These are phyloP conservation scores for Psittacula echo DNA, from an alignment of 2,797 vertebrate genomes.

Conservation along the genomic window DNA sequence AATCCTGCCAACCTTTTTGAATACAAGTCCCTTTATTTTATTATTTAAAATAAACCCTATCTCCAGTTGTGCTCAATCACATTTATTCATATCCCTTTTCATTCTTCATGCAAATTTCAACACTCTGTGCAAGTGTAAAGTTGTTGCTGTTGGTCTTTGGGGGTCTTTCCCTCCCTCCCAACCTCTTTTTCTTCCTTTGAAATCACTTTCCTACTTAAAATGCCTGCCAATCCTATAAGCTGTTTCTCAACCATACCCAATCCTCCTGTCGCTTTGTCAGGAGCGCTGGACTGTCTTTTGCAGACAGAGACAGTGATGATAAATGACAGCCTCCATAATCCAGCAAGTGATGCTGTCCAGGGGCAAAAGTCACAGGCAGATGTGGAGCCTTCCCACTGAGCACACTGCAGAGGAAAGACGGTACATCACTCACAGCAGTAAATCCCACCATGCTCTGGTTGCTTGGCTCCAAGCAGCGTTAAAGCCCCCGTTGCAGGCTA, in stretches of 20 bases:
- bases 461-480: background rate
- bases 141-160: background rate
- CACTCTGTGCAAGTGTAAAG: background rate
- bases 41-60: background rate
- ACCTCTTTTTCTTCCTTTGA: background rate
- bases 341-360: constrained; percentile 36
- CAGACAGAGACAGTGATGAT: constrained; percentile 31
- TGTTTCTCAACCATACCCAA: background rate
- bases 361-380: background rate
- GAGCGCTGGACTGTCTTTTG: background rate
- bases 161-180: background rate
- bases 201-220: constrained; percentile 9
- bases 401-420: background rate
- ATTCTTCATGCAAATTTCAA: background rate
- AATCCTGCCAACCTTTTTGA: background rate
- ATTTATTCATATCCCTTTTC: background rate
- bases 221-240: constrained; percentile 3
- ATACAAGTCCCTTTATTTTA: background rate
- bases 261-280: background rate
- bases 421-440: constrained; percentile 15
- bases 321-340: constrained; percentile 61
- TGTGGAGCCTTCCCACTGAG: background rate
- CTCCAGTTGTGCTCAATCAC: background rate
- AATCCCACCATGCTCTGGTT: background rate
- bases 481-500: background rate